These are phyloP conservation scores for Onychostruthus taczanowskii DNA, from an alignment of 2,113 vertebrate genomes.

Conservation along the genomic window DNA sequence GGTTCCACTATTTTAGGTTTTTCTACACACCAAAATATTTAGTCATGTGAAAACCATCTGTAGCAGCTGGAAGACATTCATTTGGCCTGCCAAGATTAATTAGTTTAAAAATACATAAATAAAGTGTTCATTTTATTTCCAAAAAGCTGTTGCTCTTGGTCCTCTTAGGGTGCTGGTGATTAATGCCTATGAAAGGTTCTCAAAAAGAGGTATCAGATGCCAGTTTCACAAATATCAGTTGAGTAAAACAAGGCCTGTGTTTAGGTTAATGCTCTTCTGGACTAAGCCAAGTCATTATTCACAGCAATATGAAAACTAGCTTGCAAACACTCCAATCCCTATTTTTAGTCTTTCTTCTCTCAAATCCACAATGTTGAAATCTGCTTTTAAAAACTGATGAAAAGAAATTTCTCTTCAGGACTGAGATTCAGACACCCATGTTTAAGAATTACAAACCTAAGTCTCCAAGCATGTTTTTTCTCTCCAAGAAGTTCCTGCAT, in stretches of 20 bases:
- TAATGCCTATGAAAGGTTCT: not conserved
- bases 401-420: not conserved
- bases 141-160: not conserved
- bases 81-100: constrained; percentile 45
- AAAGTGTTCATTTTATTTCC: not conserved
- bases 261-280: not conserved
- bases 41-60: constrained; percentile 49
- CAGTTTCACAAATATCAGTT: not conserved
- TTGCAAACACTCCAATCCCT: not conserved
- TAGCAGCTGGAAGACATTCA: constrained; percentile 55
- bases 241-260: not conserved
- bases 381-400: not conserved
- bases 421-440: not conserved
- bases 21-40: constrained; percentile 1
- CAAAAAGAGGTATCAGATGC: not conserved
- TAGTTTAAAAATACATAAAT: constrained; percentile 35
- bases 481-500: not conserved
- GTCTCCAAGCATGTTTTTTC: not conserved
- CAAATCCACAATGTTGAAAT: not conserved
- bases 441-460: not conserved
- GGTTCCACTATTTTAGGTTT: not conserved
- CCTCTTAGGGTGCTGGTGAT: not conserved
- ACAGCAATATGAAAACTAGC: not conserved
- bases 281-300: not conserved
- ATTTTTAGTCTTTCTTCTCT: not conserved